Percentiles rank a stretch among this genome's conserved stretches.
phyloP scores from a whole-genome alignment of 1,140 invertebrate genomes.

The Heliconius melpomene region DNA sequence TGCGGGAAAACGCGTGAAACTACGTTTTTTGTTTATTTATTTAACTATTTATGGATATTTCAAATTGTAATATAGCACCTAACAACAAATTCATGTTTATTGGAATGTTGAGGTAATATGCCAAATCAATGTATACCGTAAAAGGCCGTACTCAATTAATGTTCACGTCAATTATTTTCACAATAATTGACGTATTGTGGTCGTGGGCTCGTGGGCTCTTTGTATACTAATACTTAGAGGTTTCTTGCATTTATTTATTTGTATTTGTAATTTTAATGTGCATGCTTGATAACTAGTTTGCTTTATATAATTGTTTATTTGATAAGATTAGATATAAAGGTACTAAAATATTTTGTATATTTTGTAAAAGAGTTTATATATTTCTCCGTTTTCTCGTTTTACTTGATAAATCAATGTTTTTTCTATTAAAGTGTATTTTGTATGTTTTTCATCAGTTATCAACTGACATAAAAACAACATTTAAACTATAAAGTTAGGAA shows the following conservation, averaged over 20 bases:
- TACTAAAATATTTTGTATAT: too few species aligned
- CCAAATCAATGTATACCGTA: slow-evolving; percentile 30
- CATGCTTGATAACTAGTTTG: neutral
- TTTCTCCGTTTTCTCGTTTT: too few species aligned
- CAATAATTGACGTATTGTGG: slow-evolving; percentile 29
- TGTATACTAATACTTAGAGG: neutral
- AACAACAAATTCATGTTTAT: slow-evolving; percentile 13
- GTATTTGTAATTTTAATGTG: slow-evolving; percentile 3
- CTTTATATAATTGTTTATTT: neutral
- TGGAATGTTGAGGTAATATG: slow-evolving; percentile 28
- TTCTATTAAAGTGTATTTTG: too few species aligned
- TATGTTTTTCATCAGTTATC: too few species aligned
- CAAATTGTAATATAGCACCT: neutral
- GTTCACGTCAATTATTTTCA: slow-evolving; percentile 29
- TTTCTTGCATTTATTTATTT: slow-evolving; percentile 1
- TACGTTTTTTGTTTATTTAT: neutral
- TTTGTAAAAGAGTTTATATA: too few species aligned
- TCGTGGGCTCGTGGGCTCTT: neutral
- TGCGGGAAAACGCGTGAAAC: neutral
- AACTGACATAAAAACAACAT: too few species aligned
- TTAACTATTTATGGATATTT: neutral
- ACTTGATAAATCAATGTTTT: too few species aligned
- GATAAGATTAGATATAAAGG: neutral
- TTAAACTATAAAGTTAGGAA: too few species aligned
- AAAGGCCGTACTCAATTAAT: slow-evolving; percentile 28